Evolutionary conservation across 30 jellyfish, hydroid and myxozoan genomes (phyloP), one percentile per base, ranked within the genome.

Genomic region (Cassiopea xamachana): DNA sequence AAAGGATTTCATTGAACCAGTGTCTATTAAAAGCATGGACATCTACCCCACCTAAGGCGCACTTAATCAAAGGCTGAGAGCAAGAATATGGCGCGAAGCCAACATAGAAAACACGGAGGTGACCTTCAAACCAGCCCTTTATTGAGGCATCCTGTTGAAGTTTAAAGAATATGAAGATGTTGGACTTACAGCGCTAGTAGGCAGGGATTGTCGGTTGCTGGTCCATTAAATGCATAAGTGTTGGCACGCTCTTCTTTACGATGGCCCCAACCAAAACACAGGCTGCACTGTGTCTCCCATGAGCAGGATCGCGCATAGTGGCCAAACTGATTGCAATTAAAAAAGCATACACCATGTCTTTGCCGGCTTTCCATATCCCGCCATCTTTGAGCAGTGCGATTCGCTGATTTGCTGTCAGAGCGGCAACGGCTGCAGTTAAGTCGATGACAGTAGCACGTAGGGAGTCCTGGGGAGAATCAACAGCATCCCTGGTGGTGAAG

Each of bases 91-190:
- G 82, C 64, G 7, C 64, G 15, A 60, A 48, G 13, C 67, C 85
- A 76, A 76, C 85, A 76, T 18, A 76, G 46, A 48, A 76, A 44
- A 46, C 69, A 44, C 70, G 87, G 92, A 87, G 87, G 86, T 85
- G 87, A 85, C 87, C 87, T 85, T 73, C 79, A 85, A 85, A 70
- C 92, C 87, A 85, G 92, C 92, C 78, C 85, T 27, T 48, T 69
- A 82, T 69, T 85, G 92, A 75, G 92, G 92, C 92, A 85, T 80
- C 87, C 92, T 86, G 50, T 70, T 85, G 86, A 72, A 85, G 92
- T 85, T 85, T 85, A 73, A 85, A 85, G 90, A 59, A 82, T 49
- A 12, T 46, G 90, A 19, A 76, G 48, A 50, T 5, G 69, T 44
- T 13, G 44, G 81, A 73, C 81, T 73, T 73, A 55, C 64, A 55